These are phyloP conservation scores for Nannoperca australis DNA, from an alignment of 2,797 vertebrate genomes.

Conservation along the genomic window DNA sequence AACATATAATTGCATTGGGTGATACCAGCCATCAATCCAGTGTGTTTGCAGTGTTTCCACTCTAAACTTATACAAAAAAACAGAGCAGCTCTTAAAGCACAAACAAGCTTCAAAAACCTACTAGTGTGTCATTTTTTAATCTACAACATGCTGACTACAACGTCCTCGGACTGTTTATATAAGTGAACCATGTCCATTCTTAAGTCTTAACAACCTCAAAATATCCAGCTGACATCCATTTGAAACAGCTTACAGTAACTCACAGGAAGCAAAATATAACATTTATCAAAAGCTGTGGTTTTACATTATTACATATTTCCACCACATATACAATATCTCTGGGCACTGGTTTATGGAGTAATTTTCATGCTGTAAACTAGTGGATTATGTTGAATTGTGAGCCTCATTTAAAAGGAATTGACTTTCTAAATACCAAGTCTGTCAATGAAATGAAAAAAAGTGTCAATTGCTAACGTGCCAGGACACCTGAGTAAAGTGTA, in stretches of 20 bases:
- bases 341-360: background rate
- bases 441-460: constrained; percentile 8
- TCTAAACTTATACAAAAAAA: constrained; percentile 24
- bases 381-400: constrained; percentile 20
- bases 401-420: constrained; percentile 10
- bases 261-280: constrained; percentile 1
- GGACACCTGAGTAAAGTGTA: constrained; percentile 22
- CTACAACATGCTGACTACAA: constrained; percentile 32
- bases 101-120: constrained; percentile 38
- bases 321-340: background rate
- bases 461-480: constrained; percentile 11
- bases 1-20: constrained; percentile 20
- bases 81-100: constrained; percentile 9
- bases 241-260: constrained; percentile 14
- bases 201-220: constrained; percentile 30
- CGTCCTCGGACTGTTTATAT: constrained; percentile 22
- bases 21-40: constrained; percentile 19
- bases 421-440: constrained; percentile 26
- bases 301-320: constrained; percentile 1
- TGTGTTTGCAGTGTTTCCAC: constrained; percentile 11
- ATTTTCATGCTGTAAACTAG: background rate
- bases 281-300: constrained; percentile 23
- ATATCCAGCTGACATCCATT: constrained; percentile 19
- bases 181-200: constrained; percentile 27
- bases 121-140: constrained; percentile 38